Base-by-base conservation (phyloP, 2,113 vertebrate species). In the Delphinapterus leucas region DNA sequence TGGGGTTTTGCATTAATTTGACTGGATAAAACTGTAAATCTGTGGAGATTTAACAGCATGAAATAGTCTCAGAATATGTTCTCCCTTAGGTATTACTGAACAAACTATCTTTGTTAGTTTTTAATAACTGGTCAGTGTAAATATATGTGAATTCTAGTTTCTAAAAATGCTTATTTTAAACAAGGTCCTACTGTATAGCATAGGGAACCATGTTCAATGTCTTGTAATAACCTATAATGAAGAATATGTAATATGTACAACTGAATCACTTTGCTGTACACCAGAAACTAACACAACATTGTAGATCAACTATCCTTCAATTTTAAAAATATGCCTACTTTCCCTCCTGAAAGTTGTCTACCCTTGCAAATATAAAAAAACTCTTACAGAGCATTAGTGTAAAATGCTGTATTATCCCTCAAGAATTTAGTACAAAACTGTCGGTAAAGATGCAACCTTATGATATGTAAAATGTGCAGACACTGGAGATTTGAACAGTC, bases 1-100 rank as follows among this genome's bases (percentile, higher is more conserved):
- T 99, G 99, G 99, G 99, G 99, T 99, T 99, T 99, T 99, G 99
- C 99, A 99, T 99, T 99, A 99, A 99, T 99, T 99, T 99, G 99
- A 99, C 99, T 99, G 99, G 99, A 99, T 99, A 99, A 99, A 99
- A 99, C 99, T 99, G 99, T 99, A 99, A 99, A 99, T 99, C 99
- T 99, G 98, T 96, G 89, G 98, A 99, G 99, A 99, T 99, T 99
- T 99, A 99, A 99, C 99, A 99, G 99, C 99, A 99, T 99, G 99
- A 99, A 99, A 99, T 99, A 99, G 99, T 99, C 99, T 99, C 99
- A 99, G 99, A 99, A 98, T 98, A 98, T 98, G 98, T 98, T 98
- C 97, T 98, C 98, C 97, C 97, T 98, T 98, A 98, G 98, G 98
- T 98, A 98, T 98, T 98, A 97, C 5, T 98, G 98, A 98, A 98